Evolutionary conservation across 23 tunicate genomes (phyloP).

Genomic region (Ascidia mentula): DNA sequence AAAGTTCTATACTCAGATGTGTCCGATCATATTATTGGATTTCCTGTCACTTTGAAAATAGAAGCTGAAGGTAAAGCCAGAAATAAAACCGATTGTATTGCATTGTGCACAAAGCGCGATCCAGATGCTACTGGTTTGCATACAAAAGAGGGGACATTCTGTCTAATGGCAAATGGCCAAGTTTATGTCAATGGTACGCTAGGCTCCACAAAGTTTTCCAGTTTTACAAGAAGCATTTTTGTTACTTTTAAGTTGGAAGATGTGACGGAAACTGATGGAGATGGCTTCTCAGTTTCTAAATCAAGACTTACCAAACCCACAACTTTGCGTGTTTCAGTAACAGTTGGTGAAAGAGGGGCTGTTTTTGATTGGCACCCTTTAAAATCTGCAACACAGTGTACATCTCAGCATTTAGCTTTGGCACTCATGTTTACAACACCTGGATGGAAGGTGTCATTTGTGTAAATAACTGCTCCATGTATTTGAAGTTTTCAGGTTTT

Average conservation of each 20-base stretch:
- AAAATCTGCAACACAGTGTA: conserved; percentile 22
- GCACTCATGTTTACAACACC: conserved; percentile 59
- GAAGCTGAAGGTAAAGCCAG: conserved; percentile 72
- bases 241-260: conserved; percentile 46
- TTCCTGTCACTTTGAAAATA: conserved; percentile 61
- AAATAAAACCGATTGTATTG: conserved; percentile 49
- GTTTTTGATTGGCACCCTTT: conserved; percentile 82
- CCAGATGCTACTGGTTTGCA: conserved; percentile 48
- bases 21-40: conserved; percentile 52
- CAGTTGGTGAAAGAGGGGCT: conserved; percentile 72
- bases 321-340: conserved; percentile 44
- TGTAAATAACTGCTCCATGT: too few species aligned
- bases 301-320: conserved; percentile 21
- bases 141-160: conserved; percentile 48
- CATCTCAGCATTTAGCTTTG: conserved; percentile 41
- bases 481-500: too few species aligned
- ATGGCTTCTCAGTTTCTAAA: background rate
- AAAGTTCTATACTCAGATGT: conserved; percentile 62
- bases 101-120: conserved; percentile 34
- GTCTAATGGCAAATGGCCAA: conserved; percentile 52
- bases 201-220: conserved; percentile 61
- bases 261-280: conserved; percentile 3
- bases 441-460: conserved; percentile 68
- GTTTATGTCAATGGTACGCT: conserved; percentile 74
- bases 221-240: conserved; percentile 45